These are phyloP conservation scores for Heteromormyrus szaboi DNA, from an alignment of 2,797 vertebrate genomes.

Conservation along the genomic window DNA sequence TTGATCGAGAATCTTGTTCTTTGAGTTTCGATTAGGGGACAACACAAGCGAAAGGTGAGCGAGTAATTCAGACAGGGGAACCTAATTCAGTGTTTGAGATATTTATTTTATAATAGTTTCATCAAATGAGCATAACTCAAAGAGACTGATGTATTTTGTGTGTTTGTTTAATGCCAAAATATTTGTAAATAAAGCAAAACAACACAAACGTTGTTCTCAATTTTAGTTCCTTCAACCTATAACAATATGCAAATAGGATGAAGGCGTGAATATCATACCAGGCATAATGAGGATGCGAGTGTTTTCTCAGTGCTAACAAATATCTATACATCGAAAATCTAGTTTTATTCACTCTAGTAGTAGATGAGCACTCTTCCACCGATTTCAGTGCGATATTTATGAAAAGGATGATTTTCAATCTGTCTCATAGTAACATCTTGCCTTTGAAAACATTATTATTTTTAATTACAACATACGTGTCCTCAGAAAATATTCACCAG, in stretches of 20 bases:
- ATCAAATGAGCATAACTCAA: neutral
- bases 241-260: constrained; percentile 57
- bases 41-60: neutral
- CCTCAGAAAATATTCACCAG: constrained; percentile 60
- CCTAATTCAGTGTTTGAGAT: neutral
- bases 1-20: neutral
- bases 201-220: constrained; percentile 6
- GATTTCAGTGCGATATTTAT: neutral
- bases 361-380: neutral
- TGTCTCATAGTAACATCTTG: constrained; percentile 51
- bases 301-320: constrained; percentile 58
- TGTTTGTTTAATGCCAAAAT: neutral
- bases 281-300: constrained; percentile 54
- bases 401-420: constrained; percentile 28
- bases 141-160: neutral
- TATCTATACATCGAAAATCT: constrained; percentile 20
- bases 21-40: neutral
- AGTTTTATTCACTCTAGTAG: neutral
- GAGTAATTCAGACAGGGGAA: neutral
- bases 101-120: neutral
- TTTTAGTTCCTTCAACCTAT: constrained; percentile 17
- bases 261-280: constrained; percentile 46
- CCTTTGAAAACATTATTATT: constrained; percentile 58
- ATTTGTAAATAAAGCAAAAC: constrained; percentile 13
- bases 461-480: constrained; percentile 58